A percentile compares a stretch with the other conserved stretches of the same genome.
Evolutionary conservation across 2,797 vertebrate species (phyloP).

Genomic region (Phalanger gymnotis): DNA sequence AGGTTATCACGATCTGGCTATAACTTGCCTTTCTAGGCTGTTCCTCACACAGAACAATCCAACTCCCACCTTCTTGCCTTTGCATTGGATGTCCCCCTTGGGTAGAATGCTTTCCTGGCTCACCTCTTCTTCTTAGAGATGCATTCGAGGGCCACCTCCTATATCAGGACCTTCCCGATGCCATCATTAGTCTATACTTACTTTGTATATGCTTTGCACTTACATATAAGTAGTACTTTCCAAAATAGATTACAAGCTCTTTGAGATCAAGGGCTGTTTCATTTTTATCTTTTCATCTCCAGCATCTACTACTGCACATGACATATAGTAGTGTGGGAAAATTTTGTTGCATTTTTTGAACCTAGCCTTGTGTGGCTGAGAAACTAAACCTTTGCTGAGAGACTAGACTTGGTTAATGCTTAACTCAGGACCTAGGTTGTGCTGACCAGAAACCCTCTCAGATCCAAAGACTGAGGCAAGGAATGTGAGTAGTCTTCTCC

Average conservation of each 20-base stretch:
- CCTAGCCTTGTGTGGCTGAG: not conserved
- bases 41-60: not conserved
- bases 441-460: not conserved
- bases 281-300: not conserved
- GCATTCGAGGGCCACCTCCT: not conserved
- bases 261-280: not conserved
- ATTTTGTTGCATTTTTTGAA: not conserved
- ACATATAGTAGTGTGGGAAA: not conserved
- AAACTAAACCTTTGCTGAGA: not conserved
- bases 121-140: not conserved
- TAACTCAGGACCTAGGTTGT: not conserved
- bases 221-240: not conserved
- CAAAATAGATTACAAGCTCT: not conserved
- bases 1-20: not conserved
- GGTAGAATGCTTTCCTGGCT: not conserved
- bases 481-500: not conserved
- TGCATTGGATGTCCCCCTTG: not conserved
- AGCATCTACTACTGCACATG: not conserved
- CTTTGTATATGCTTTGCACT: not conserved
- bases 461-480: not conserved
- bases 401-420: not conserved
- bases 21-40: not conserved
- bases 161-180: not conserved
- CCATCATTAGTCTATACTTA: not conserved
- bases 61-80: not conserved